A percentile compares a stretch with the other conserved stretches of the same genome.
These are phyloP conservation scores for Melopsittacus undulatus DNA, from an alignment of 2,797 vertebrate genomes.

Conservation along the genomic window DNA sequence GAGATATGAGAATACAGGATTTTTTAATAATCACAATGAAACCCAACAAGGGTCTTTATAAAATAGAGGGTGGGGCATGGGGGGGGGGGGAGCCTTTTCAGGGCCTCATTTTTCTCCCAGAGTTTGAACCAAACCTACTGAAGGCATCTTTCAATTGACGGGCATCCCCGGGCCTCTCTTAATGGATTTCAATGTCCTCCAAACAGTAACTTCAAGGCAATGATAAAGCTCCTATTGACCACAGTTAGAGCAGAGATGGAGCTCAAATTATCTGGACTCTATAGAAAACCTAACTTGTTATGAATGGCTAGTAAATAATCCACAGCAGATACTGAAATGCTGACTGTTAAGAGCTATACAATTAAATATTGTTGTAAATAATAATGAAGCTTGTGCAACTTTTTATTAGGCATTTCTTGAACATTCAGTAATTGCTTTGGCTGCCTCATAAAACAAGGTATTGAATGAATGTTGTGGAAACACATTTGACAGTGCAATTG, in stretches of 20 bases:
- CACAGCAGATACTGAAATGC: background rate
- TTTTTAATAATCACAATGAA: conserved; percentile 5
- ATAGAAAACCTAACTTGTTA: background rate
- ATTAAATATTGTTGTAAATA: background rate
- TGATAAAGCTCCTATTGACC: conserved; percentile 6
- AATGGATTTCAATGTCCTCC: background rate
- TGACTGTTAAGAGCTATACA: background rate
- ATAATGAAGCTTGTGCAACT: background rate
- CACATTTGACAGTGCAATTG: no score
- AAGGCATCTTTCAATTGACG: background rate
- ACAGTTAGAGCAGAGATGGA: background rate
- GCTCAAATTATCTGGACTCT: background rate
- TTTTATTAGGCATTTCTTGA: background rate
- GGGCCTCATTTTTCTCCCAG: conserved; percentile 1
- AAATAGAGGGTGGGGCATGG: accelerated
- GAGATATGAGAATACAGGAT: background rate
- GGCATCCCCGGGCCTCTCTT: background rate
- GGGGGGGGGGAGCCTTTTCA: background rate
- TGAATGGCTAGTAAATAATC: background rate
- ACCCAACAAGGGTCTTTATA: background rate
- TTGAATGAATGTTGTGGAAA: background rate
- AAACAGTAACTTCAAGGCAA: background rate
- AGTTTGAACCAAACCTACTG: conserved; percentile 3
- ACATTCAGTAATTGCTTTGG: background rate
- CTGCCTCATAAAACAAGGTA: background rate